phyloP scores from a whole-genome alignment of 2,888 invertebrate genomes.

The Dynastes hyllus region DNA sequence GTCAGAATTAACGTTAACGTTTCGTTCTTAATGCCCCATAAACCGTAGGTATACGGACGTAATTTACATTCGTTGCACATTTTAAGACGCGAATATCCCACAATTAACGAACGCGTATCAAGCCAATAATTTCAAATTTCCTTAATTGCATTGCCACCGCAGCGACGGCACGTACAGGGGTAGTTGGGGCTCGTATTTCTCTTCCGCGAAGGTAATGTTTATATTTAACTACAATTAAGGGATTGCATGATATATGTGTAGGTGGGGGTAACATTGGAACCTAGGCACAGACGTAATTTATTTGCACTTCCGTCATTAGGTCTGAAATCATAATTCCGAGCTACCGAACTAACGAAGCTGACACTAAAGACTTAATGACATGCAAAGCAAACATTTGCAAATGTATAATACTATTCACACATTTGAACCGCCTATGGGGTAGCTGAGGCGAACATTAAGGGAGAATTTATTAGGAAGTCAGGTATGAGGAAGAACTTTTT shows the following conservation, averaged over 20 bases:
- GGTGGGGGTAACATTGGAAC: neutral
- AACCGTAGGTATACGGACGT: no score
- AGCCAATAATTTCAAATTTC: slow-evolving; percentile 29
- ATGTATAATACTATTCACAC: neutral
- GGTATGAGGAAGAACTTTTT: no score
- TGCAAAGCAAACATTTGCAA: slow-evolving; percentile 15
- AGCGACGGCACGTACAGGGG: no score
- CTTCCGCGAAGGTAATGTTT: neutral
- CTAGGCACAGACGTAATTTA: slow-evolving; percentile 3
- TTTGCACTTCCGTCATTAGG: slow-evolving; percentile 22
- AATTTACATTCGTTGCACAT: no score
- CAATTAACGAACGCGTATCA: neutral
- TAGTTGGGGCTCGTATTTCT: neutral
- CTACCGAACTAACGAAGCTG: slow-evolving; percentile 5
- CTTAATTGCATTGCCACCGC: slow-evolving; percentile 6
- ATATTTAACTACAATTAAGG: slow-evolving; percentile 24
- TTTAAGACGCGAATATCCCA: neutral
- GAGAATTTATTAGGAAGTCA: no score
- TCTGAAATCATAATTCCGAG: slow-evolving; percentile 19
- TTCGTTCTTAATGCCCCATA: no score
- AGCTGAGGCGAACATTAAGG: no score
- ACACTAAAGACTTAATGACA: slow-evolving; percentile 26
- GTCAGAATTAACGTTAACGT: no score
- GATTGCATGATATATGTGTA: slow-evolving; percentile 8
- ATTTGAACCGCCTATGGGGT: no score